These are phyloP conservation scores for Holothuria leucospilota DNA, from an alignment of 53 echinoderm and acorn worm species.

Conservation along the genomic window DNA sequence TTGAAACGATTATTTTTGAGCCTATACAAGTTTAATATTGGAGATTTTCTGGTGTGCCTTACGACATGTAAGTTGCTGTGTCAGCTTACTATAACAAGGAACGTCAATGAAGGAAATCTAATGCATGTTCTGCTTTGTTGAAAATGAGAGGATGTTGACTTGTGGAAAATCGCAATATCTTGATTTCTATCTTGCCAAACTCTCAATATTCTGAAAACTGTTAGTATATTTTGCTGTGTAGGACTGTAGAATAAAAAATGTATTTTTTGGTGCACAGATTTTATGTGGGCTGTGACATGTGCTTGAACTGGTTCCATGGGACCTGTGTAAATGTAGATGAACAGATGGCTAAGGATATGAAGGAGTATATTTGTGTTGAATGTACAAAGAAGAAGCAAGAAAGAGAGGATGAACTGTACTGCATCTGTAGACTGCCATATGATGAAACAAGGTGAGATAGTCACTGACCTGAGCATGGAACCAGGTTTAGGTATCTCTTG, in stretches of 20 bases:
- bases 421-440: slow-evolving; percentile 90
- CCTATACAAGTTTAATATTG: too few species aligned
- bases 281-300: slow-evolving; percentile 99
- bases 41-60: too few species aligned
- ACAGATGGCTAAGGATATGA: slow-evolving; percentile 81
- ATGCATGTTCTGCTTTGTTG: too few species aligned
- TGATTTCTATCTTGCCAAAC: too few species aligned
- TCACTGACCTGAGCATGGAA: background rate
- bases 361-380: slow-evolving; percentile 88
- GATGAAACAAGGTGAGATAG: slow-evolving; percentile 91
- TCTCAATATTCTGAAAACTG: too few species aligned
- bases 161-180: too few species aligned
- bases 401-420: slow-evolving; percentile 92
- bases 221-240: too few species aligned
- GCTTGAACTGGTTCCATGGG: slow-evolving; percentile 98
- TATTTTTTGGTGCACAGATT: slow-evolving; percentile 58
- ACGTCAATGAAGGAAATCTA: too few species aligned
- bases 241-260: background rate
- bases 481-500: background rate
- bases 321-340: slow-evolving; percentile 86
- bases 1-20: too few species aligned
- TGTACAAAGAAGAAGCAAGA: slow-evolving; percentile 80
- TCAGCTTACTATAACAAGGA: too few species aligned
- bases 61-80: too few species aligned
- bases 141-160: too few species aligned